phyloP scores from a whole-genome alignment of 2,113 vertebrate species.

The Cyanoramphus novaezelandiae region DNA sequence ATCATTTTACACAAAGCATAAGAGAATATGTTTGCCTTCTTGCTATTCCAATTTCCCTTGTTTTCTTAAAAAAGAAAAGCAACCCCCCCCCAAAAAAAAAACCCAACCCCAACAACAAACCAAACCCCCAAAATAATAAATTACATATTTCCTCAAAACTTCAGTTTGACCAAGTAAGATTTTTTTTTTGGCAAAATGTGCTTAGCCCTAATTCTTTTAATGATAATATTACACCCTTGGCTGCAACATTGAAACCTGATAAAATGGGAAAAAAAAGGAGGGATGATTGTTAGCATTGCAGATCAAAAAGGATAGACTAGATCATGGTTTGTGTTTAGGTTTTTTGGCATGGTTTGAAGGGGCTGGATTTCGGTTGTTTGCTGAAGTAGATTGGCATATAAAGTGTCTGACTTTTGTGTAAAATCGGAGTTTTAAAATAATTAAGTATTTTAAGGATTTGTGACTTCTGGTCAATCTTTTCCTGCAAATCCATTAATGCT shows the following conservation, averaged over 20 bases:
- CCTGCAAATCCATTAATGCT: slow-evolving; percentile 44
- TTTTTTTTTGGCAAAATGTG: background rate
- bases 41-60: background rate
- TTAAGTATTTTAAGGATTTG: slow-evolving; percentile 54
- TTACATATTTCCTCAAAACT: background rate
- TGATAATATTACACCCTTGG: background rate
- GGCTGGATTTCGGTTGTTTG: background rate
- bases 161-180: background rate
- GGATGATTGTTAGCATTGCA: background rate
- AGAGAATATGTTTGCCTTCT: background rate
- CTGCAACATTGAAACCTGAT: background rate
- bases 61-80: background rate
- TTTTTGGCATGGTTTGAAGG: background rate
- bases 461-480: slow-evolving; percentile 40
- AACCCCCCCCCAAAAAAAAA: background rate
- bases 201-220: background rate
- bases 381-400: background rate
- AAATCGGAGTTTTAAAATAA: background rate
- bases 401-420: background rate
- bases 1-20: background rate
- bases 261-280: accelerated
- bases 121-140: background rate
- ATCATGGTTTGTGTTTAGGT: background rate
- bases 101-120: no score
- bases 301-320: background rate